A percentile compares a stretch with the other conserved stretches of the same genome.
Conservation (phyloP, 2,797 vertebrate genomes). For the Benthosema pterotum region DNA sequence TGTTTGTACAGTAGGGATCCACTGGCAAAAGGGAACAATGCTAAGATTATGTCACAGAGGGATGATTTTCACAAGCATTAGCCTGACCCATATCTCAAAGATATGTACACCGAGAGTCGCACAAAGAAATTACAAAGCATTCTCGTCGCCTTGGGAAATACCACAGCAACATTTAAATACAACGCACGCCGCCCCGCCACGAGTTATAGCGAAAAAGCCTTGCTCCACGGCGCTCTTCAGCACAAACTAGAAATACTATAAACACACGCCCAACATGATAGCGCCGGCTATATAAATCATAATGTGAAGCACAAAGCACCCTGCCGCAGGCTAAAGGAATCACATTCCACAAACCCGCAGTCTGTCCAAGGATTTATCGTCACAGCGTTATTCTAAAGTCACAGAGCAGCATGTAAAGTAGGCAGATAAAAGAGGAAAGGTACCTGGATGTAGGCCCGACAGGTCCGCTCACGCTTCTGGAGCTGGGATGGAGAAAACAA, state of each 20-base stretch:
- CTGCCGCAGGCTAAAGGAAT: slow-evolving; percentile 46
- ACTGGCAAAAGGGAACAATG: slow-evolving; percentile 35
- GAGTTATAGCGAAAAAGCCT: slow-evolving; percentile 48
- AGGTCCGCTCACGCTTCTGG: slow-evolving; percentile 92
- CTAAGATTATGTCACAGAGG: slow-evolving; percentile 47
- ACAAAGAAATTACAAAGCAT: slow-evolving; percentile 40
- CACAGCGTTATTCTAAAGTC: slow-evolving; percentile 56
- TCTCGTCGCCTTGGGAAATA: slow-evolving; percentile 43
- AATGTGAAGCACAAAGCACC: slow-evolving; percentile 47
- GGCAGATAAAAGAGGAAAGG: slow-evolving; percentile 57
- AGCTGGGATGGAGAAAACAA: slow-evolving; percentile 78
- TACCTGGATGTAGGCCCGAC: slow-evolving; percentile 94
- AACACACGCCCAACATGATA: slow-evolving; percentile 46
- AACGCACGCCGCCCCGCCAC: slow-evolving; percentile 32
- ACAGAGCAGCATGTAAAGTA: slow-evolving; percentile 58
- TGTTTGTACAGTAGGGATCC: slow-evolving; percentile 33
- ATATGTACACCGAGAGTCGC: slow-evolving; percentile 19
- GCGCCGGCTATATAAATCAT: slow-evolving; percentile 66
- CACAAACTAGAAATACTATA: slow-evolving; percentile 52
- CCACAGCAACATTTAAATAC: slow-evolving; percentile 52
- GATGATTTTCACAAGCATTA: slow-evolving; percentile 34
- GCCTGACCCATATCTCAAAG: slow-evolving; percentile 43
- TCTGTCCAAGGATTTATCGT: slow-evolving; percentile 63
- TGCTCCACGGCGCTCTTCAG: slow-evolving; percentile 42
- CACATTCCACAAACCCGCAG: slow-evolving; percentile 51